phyloP scores from a whole-genome alignment of 2,113 vertebrate species.

The Parus major region DNA sequence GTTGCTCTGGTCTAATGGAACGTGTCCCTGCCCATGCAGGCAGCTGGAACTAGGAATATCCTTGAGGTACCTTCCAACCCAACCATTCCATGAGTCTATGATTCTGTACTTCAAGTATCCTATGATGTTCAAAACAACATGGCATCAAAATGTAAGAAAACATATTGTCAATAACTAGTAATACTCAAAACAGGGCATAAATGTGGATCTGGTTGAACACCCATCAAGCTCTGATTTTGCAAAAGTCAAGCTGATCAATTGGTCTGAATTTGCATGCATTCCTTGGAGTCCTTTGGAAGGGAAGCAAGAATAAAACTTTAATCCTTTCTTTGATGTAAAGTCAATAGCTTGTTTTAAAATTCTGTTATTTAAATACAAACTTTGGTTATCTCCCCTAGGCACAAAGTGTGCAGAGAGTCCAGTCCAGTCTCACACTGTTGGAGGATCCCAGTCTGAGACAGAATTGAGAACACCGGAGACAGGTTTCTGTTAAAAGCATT shows the following conservation, averaged over 20 bases:
- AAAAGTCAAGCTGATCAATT: not conserved
- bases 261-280: not conserved
- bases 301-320: not conserved
- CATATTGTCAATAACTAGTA: not conserved
- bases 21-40: not conserved
- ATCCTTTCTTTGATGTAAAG: not conserved
- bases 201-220: not conserved
- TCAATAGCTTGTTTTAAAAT: not conserved
- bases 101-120: not conserved
- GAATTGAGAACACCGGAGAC: not conserved
- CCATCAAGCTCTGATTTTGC: not conserved
- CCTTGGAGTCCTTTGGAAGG: not conserved
- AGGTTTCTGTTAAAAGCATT: not conserved
- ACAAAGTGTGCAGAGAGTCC: not conserved
- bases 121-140: not conserved
- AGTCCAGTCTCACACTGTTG: not conserved
- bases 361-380: not conserved
- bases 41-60: not conserved
- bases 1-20: not conserved
- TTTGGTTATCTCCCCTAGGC: not conserved
- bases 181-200: not conserved
- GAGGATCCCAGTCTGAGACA: not conserved
- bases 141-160: not conserved
- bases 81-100: not conserved
- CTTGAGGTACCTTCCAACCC: not conserved